Evolutionary conservation across 2,888 invertebrate genomes (phyloP).

Genomic region (Hyposoter dolosus): DNA sequence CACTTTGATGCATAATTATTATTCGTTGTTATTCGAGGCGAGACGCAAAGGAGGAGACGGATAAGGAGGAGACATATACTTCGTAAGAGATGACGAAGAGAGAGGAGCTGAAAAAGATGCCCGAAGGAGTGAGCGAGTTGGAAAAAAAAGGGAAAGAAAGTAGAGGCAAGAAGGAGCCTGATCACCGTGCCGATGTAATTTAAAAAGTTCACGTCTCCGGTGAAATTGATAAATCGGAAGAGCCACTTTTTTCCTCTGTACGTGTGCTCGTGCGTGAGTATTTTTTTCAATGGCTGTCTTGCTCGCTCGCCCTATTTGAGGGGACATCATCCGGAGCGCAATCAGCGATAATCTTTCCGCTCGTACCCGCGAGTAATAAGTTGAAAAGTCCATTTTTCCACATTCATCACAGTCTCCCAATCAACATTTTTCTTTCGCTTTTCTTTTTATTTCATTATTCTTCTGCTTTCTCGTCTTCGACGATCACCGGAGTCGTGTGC

Average conservation of each 20-base stretch:
- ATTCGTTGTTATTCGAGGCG: conserved; percentile 69
- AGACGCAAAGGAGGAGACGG: conserved; percentile 49
- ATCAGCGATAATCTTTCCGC: conserved; percentile 70
- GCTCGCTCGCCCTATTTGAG: conserved; percentile 19
- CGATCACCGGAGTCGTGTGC: conserved; percentile 6
- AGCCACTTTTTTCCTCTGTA: conserved; percentile 38
- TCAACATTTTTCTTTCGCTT: conserved; percentile 44
- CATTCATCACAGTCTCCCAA: conserved; percentile 67
- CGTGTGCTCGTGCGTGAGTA: neutral
- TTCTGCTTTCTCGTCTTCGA: neutral
- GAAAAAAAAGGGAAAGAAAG: conserved; percentile 33
- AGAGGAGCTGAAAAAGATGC: neutral
- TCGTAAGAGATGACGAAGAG: neutral
- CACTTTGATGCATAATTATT: conserved; percentile 79
- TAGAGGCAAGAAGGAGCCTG: conserved; percentile 69
- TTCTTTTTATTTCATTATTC: neutral
- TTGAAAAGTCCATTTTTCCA: conserved; percentile 70
- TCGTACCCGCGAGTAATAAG: conserved; percentile 65
- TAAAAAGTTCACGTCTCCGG: conserved; percentile 79
- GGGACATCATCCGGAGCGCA: conserved; percentile 53
- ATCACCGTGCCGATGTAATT: conserved; percentile 79
- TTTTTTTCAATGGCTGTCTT: conserved; percentile 34
- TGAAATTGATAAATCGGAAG: conserved; percentile 82
- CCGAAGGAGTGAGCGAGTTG: conserved; percentile 1
- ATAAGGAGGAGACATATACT: conserved; percentile 39